Evolutionary conservation across 92 coral and sea anemone genomes (phyloP), one percentile per base, ranked within the genome.

Genomic region (Siderastrea siderea): DNA sequence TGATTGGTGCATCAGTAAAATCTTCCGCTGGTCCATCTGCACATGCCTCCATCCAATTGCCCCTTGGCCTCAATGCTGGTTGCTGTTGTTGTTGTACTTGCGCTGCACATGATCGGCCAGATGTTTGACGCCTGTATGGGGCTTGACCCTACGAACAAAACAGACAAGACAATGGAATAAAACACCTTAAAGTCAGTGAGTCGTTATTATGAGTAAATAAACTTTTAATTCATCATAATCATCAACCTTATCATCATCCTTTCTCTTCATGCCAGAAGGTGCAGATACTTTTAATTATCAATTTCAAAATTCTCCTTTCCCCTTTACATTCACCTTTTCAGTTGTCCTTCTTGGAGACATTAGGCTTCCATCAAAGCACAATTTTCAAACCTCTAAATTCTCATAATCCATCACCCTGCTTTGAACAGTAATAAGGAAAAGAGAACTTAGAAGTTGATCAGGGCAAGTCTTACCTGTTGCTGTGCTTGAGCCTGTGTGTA

Each of bases 21-120:
- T 90, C 91, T 12, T 79, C 82, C 1, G 67, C 94, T 19, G 86
- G 67, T 13, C 90, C 93, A 74, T 94, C 97, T 1, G 90, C 95
- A 13, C 50, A 15, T 1, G 71, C 96, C 47, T 87, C 91, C 68
- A 78, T 45, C 11, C 88, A 87, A 66, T n/a, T 71, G 8, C 83
- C 93, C 19, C 93, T 87, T 45, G 86, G 45, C 10, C 78, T 84
- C 74, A 88, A 68, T 2, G 47, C 9, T 14, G 38, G 44, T 26
- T 15, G 44, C 85, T 77, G 71, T 2, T 85, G 93, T n/a, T 90
- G 87, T 38, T 84, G 89, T 10, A 81, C 87, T 74, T 78, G 68
- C 1, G 88, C 60, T 6, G 88, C 68, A 60, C 91, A 90, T 17
- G 85, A 48, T 47, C 85, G 87, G n/a, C 88, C 81, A n/a, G 90